Base-by-base conservation (phyloP, 2,888 invertebrate genomes). In the Pandemis corylana region DNA sequence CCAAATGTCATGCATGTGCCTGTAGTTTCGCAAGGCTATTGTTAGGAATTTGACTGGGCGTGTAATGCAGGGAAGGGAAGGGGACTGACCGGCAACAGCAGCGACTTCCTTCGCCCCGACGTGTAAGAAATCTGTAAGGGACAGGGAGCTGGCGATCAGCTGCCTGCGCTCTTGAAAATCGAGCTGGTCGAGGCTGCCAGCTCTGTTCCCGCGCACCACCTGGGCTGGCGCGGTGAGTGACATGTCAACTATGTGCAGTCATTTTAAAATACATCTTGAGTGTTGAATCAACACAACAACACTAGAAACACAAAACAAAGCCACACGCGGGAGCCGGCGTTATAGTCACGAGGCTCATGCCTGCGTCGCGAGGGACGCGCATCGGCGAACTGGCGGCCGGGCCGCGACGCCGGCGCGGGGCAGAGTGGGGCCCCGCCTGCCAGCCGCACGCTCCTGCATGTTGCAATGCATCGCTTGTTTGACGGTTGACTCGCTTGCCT, bases 101-200 rank as follows among this genome's bases (percentile, higher is more conserved):
- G 93, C 94, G 81, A 94, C 94, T 86, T 94, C 94, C 86, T 94
- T 94, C 76, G 96, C 96, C 80, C 96, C 96, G 85, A 96, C 96
- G 80, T 97, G 96, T 81, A 97, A 91, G 86, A 98, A 98, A 92
- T 98, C 98, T 80, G 97, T 97, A 77, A 98, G 95, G 78, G 98
- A 98, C 87, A 98, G 90, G 69, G 98, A 97, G 78, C 98, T 98
- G 66, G 98, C 98, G 80, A 98, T 98, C 86, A 98, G 94, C 92
- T 98, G 97, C 83, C 98, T 95, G 90, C 98, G 98, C 95, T 98
- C 98, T 92, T 98, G 98, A 90, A 98, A 98, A 94, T 98, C 98
- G 75, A 98, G 95, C 94, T 97, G 97, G 95, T 98, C 98, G 95
- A 98, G 95, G 87, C 97, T 97, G 91, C 96, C 97, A 93, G 97